These are phyloP conservation scores for Zoanthus sansibaricus DNA, from an alignment of 92 coral and sea anemone species.

Conservation along the genomic window DNA sequence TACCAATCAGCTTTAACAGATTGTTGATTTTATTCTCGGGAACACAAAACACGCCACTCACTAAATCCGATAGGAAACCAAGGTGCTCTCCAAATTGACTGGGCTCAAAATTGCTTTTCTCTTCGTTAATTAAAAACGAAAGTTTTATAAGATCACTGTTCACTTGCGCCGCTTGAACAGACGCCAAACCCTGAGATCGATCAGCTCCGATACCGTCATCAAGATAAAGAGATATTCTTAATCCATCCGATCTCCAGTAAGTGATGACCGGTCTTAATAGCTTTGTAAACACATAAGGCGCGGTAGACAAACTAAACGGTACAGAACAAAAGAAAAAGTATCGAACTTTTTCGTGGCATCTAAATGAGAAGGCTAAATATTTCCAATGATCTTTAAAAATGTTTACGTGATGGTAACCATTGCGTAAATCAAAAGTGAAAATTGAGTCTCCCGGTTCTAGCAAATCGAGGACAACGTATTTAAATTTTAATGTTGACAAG, in stretches of 20 bases:
- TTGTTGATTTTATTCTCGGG: no score
- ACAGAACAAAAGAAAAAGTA: background rate
- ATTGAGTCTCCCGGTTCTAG: conserved; percentile 4
- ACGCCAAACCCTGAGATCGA: background rate
- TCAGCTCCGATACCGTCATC: background rate
- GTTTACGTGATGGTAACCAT: conserved; percentile 44
- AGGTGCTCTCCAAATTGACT: no score
- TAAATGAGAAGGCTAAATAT: conserved; percentile 33
- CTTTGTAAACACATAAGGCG: conserved; percentile 38
- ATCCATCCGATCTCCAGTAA: background rate
- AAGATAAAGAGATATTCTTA: background rate
- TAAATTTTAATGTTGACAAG: background rate
- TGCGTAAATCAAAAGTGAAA: conserved; percentile 34
- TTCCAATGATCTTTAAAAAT: conserved; percentile 25
- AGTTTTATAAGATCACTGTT: no score
- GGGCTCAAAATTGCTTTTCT: no score
- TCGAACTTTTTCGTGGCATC: background rate
- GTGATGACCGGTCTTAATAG: background rate
- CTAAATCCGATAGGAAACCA: no score
- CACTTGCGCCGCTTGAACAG: no score
- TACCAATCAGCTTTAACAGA: no score
- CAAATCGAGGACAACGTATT: background rate
- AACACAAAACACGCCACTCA: no score
- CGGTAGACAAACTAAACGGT: conserved; percentile 28
- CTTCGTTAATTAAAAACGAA: no score